These are phyloP conservation scores for Perdita meconis DNA, from an alignment of 2,888 invertebrate genomes.

Conservation along the genomic window DNA sequence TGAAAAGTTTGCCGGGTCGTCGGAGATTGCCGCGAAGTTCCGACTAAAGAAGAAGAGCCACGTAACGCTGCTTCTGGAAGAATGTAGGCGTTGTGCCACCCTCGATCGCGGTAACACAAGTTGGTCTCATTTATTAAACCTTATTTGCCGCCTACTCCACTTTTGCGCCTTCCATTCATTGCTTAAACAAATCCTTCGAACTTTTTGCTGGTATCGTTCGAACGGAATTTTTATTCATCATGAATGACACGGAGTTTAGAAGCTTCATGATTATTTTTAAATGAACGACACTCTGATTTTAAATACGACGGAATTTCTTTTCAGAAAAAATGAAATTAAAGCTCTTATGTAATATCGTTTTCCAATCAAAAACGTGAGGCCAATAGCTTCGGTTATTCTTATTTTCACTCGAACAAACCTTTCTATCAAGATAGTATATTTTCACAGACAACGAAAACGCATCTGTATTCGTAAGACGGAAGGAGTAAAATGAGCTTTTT, in stretches of 20 bases:
- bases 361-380: background rate
- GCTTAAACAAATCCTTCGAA: background rate
- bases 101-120: constrained; percentile 41
- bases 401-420: constrained; percentile 37
- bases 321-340: too few species aligned
- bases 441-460: constrained; percentile 12
- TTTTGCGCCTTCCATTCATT: background rate
- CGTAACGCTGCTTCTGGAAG: constrained; percentile 31
- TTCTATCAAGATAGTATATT: constrained; percentile 12
- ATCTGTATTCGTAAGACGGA: constrained; percentile 16
- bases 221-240: background rate
- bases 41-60: constrained; percentile 37
- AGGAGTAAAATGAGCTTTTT: constrained; percentile 40
- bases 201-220: background rate
- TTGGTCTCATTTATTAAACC: constrained; percentile 40
- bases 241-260: background rate
- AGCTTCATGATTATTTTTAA: too few species aligned
- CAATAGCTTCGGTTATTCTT: constrained; percentile 14
- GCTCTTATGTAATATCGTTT: constrained; percentile 2
- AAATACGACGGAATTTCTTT: too few species aligned
- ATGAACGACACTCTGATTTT: too few species aligned
- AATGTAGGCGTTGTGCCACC: constrained; percentile 44
- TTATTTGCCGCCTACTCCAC: background rate
- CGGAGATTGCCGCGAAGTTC: constrained; percentile 35
- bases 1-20: constrained; percentile 38